Evolutionary conservation across 2,797 vertebrate genomes (phyloP), one percentile per base, ranked within the genome.

Genomic region (Meda fulgida): DNA sequence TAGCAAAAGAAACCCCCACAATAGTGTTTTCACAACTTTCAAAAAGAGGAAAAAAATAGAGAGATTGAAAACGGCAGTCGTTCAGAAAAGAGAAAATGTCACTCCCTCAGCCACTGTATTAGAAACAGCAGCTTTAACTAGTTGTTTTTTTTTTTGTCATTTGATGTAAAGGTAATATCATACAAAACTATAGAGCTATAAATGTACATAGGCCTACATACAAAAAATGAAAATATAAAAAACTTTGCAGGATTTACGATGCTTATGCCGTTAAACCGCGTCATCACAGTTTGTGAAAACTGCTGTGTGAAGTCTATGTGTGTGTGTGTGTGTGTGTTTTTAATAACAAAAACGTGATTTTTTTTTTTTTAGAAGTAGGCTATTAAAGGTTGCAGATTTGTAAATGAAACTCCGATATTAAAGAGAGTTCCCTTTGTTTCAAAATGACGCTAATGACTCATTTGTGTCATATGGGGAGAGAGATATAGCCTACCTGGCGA

Each of bases 391-490:
- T 78, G 16, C 31, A 84, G 18, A 23, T 79, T 58, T 70, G 67
- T 34, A 63, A 79, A 72, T 31, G 46, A 84, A 84, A 78, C 38
- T 63, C 5, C 34, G 60, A 51, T 38, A 66, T 81, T 38, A 76
- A 63, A 63, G 66, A 75, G 70, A 85, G 55, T 66, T 85, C 48
- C 58, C 58, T 85, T 67, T 81, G 60, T 80, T 85, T 81, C 69
- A 76, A 67, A 75, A 80, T 75, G 53, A 85, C 66, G 10, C 26
- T n/a, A 67, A 18, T 38, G 76, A 79, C 21, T 84, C 26, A 79
- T 84, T 8, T 78, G 82, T 78, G 82, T 55, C 65, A 19, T 31
- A 43, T 31, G n/a, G 10, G 53, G 40, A 40, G 36, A 34, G 31
- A 58, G 2, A 78, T 19, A 69, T 16, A 10, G 21, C 18, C 23